Evolutionary conservation across 2,797 vertebrate genomes (phyloP), one percentile per base, ranked within the genome.

Genomic region (Manis crassicaudata): DNA sequence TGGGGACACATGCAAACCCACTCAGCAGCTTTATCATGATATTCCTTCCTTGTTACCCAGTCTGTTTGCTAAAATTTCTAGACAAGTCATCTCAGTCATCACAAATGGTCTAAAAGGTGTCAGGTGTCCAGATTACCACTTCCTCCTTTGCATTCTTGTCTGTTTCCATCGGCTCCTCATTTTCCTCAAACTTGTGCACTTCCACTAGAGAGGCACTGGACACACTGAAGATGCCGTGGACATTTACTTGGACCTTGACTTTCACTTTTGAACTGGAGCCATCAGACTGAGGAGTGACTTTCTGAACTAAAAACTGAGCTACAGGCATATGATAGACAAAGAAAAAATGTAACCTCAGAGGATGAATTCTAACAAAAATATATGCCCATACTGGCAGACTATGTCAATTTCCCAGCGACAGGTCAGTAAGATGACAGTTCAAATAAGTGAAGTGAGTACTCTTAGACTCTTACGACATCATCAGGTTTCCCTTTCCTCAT

Each of bases 191-290:
- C 95, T 99, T 99, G 65, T 99, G 96, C 6, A 99, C 98, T 90
- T 99, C 99, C 81, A 99, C 99, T 58, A 99, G 98, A 5, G 99
- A 99, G 0, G 99, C 99, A 62, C 99, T 99, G 14, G 99, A 99
- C 58, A 99, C 99, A 25, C 99, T 99, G 98, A 99, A 99, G 97
- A 99, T 98, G 3, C 99, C 99, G 1, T 99, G 99, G 76, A 99
- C 98, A 7, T 99, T 99, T 40, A 99, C 99, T 60, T 99, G 99
- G 40, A 99, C 99, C 96, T 99, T 99, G 77, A 99, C 99, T 96
- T 99, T 99, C 87, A 99, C 99, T 98, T 99, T 99, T 52, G 99
- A 99, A 95, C 99, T 99, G 96, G 99, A 99, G 27, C 99, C 99
- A 76, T 99, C 99, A 3, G 98, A 98, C 98, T 99, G 99, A 56